phyloP scores from a whole-genome alignment of 2,888 invertebrate species.

The Cantharis rustica region DNA sequence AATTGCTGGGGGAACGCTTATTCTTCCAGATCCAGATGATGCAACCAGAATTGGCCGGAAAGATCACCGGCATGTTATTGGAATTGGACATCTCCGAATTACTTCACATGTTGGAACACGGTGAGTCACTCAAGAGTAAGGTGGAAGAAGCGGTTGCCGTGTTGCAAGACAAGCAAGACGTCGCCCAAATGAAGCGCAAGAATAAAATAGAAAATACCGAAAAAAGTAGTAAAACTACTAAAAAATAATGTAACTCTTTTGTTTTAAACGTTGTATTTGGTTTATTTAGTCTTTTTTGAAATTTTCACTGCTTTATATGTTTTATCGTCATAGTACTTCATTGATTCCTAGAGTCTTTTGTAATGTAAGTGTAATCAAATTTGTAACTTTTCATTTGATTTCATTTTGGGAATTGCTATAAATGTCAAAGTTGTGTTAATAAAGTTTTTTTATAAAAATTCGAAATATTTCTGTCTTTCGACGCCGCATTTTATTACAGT shows the following conservation, averaged over 20 bases:
- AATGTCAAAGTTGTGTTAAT: conserved; percentile 2
- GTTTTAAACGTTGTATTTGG: not conserved
- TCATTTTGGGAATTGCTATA: not conserved
- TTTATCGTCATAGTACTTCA: too few relatives aligned
- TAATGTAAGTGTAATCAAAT: too few relatives aligned
- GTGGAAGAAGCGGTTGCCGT: conserved; percentile 98
- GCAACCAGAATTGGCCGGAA: conserved; percentile 93
- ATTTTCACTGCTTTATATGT: not conserved
- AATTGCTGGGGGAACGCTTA: conserved; percentile 97
- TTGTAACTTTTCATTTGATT: not conserved
- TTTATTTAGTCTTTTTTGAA: not conserved
- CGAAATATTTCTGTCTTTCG: too few relatives aligned
- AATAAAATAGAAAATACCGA: conserved; percentile 9
- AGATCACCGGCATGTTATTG: conserved; percentile 98
- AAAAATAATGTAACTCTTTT: not conserved
- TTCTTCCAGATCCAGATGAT: conserved; percentile 96
- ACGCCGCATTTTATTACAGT: too few relatives aligned
- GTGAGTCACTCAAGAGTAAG: conserved; percentile 93
- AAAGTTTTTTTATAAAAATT: not conserved
- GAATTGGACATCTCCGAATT: conserved; percentile 99
- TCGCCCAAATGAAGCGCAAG: conserved; percentile 57
- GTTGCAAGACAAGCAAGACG: conserved; percentile 89
- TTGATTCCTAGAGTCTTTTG: too few relatives aligned
- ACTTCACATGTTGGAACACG: conserved; percentile 96
- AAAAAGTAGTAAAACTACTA: conserved; percentile 14